Evolutionary conservation across 92 coral and sea anemone species (phyloP).

Genomic region (Meandrina meandrites): DNA sequence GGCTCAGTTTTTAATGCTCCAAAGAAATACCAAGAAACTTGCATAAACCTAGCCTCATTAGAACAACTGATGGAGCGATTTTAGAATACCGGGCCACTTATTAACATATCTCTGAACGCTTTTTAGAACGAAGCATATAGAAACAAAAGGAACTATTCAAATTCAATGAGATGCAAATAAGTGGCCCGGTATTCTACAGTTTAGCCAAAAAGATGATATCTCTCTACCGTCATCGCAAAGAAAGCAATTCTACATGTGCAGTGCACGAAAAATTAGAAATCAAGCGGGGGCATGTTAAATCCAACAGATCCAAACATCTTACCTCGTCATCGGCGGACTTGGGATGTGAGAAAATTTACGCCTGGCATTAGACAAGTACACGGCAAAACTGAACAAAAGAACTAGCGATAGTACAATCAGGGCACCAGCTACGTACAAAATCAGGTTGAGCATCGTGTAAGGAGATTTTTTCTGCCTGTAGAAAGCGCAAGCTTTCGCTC

Average conservation of each 20-base stretch:
- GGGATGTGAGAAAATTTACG: slow-evolving; percentile 57
- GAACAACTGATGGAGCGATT: too few species aligned
- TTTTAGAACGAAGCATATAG: too few species aligned
- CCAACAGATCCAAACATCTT: not conserved
- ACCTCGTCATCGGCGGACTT: slow-evolving; percentile 65
- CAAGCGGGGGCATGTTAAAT: not conserved
- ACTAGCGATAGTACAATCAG: slow-evolving; percentile 14
- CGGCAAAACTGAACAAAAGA: slow-evolving; percentile 26
- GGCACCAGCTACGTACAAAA: slow-evolving; percentile 24
- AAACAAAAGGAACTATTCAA: too few species aligned
- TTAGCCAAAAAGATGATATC: too few species aligned
- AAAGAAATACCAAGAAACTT: too few species aligned
- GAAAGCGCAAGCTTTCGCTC: not conserved
- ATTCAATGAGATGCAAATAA: too few species aligned
- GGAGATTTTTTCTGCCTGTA: not conserved
- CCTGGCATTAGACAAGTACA: slow-evolving; percentile 31
- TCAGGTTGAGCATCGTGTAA: not conserved
- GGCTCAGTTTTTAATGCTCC: too few species aligned
- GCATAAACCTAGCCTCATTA: too few species aligned
- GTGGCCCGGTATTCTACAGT: too few species aligned
- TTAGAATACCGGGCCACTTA: too few species aligned
- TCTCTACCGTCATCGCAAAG: too few species aligned
- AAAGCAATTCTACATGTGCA: not conserved
- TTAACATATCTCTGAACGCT: too few species aligned
- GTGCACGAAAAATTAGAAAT: not conserved